These are phyloP conservation scores for Caenorhabditis sulstoni DNA, from an alignment of 2,888 invertebrate genomes.

Conservation along the genomic window DNA sequence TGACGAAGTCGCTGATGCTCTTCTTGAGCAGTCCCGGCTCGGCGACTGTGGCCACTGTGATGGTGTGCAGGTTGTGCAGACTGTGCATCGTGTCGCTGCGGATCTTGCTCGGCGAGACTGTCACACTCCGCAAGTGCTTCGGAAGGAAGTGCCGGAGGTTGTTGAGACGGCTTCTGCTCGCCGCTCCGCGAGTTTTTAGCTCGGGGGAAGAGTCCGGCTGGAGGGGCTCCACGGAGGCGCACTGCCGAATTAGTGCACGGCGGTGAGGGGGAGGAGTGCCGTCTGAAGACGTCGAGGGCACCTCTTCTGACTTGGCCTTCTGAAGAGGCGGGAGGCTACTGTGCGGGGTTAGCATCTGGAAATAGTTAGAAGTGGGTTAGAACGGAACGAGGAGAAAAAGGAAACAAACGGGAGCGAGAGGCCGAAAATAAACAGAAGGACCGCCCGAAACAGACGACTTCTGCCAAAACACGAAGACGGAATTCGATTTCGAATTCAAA, in stretches of 20 bases:
- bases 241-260: slow-evolving; percentile 52
- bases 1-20: slow-evolving; percentile 62
- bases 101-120: slow-evolving; percentile 53
- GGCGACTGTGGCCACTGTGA: slow-evolving; percentile 51
- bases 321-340: slow-evolving; percentile 23
- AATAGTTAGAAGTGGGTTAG: neutral
- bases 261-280: slow-evolving; percentile 24
- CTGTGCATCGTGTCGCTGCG: slow-evolving; percentile 61
- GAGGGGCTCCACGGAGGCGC: slow-evolving; percentile 51
- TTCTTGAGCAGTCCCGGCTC: slow-evolving; percentile 60
- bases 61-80: slow-evolving; percentile 52
- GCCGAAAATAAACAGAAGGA: slow-evolving; percentile 27
- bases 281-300: slow-evolving; percentile 34
- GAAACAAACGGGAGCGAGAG: neutral
- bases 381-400: neutral
- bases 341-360: slow-evolving; percentile 57
- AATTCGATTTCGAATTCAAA: slow-evolving; percentile 20
- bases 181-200: neutral
- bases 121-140: slow-evolving; percentile 47
- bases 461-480: neutral
- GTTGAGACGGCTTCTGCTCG: slow-evolving; percentile 32
- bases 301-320: slow-evolving; percentile 58
- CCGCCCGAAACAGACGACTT: slow-evolving; percentile 2
- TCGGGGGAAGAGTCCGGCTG: slow-evolving; percentile 31
- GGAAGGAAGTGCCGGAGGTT: slow-evolving; percentile 36